These are phyloP conservation scores for Apis laboriosa DNA, from an alignment of 1,140 invertebrate genomes.

Conservation along the genomic window DNA sequence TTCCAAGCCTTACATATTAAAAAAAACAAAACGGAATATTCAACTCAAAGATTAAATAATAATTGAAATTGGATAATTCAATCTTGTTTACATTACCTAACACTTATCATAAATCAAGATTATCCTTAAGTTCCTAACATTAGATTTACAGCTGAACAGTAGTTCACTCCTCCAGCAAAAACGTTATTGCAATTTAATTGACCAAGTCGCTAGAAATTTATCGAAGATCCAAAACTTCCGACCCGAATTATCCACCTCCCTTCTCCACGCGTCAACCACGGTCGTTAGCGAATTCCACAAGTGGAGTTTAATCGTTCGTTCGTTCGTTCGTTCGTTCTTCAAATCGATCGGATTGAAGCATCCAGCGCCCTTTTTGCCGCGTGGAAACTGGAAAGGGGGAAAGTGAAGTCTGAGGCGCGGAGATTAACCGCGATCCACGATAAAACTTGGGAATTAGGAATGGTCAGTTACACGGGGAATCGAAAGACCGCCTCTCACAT, in stretches of 20 bases:
- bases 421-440: slow-evolving; percentile 38
- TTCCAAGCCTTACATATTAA: no score
- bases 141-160: no score
- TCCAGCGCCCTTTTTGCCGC: background rate
- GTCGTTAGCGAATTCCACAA: slow-evolving; percentile 19
- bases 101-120: no score
- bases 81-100: no score
- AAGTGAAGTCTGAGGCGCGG: background rate
- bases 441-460: slow-evolving; percentile 67
- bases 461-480: slow-evolving; percentile 70
- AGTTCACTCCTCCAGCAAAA: no score
- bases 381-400: background rate
- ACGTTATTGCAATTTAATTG: background rate
- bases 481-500: slow-evolving; percentile 21
- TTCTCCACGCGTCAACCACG: no score
- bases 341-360: slow-evolving; percentile 16
- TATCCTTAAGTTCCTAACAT: no score
- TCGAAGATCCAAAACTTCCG: no score
- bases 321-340: slow-evolving; percentile 22
- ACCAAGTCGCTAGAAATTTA: background rate
- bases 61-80: no score
- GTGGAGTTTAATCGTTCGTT: slow-evolving; percentile 19
- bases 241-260: no score
- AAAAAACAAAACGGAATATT: no score
- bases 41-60: no score